Percentiles rank a stretch among this genome's conserved stretches.
Evolutionary conservation across 1,140 invertebrate species (phyloP).

Genomic region (Diuraphis noxia): DNA sequence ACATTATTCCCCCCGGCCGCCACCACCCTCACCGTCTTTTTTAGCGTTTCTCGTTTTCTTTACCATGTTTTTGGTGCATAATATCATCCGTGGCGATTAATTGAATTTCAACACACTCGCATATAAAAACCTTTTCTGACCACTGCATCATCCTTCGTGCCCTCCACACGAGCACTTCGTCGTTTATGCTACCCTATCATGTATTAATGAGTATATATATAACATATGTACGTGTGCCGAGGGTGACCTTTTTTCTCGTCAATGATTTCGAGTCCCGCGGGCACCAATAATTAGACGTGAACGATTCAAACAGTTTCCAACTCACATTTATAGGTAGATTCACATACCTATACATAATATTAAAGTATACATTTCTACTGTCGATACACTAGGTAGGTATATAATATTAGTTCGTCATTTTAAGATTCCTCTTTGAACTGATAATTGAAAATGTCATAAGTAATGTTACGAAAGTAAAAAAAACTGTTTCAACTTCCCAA

Average conservation of each 20-base stretch:
- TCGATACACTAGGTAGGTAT: background rate
- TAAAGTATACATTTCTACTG: background rate
- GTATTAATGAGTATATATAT: background rate
- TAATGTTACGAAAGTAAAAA: no score
- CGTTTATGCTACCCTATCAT: background rate
- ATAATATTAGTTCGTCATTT: background rate
- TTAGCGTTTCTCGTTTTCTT: slow-evolving; percentile 1
- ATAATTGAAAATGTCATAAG: no score
- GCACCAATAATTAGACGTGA: background rate
- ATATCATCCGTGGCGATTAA: background rate
- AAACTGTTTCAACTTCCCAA: no score
- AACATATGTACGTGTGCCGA: background rate
- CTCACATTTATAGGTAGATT: background rate
- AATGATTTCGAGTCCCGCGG: background rate
- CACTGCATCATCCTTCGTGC: background rate
- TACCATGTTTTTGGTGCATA: background rate
- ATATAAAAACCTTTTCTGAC: background rate
- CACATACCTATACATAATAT: background rate
- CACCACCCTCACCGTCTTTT: background rate
- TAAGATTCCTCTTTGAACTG: background rate
- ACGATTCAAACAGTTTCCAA: background rate
- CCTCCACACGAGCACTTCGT: background rate
- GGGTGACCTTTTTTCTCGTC: background rate
- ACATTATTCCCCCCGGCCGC: background rate
- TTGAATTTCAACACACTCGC: background rate